Conservation (phyloP, 2,888 invertebrate genomes). For the Ectropis crepuscularia region DNA sequence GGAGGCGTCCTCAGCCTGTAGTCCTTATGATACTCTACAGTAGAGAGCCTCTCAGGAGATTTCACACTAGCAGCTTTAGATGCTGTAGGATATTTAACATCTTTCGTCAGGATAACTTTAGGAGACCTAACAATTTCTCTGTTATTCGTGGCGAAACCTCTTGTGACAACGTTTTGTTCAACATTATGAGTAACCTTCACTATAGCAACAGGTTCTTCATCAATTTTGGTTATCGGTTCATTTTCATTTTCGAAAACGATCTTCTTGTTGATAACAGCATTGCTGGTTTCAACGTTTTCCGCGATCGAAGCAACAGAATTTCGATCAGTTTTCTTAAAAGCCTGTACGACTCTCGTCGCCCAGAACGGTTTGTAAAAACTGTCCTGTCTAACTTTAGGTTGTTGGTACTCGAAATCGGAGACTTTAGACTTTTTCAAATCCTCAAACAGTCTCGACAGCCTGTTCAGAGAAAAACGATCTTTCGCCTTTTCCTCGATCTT, state of each 20-base stretch:
- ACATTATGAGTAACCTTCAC: constrained; percentile 31
- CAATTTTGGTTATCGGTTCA: constrained; percentile 11
- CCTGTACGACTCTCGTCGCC: constrained; percentile 62
- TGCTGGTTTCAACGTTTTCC: constrained; percentile 2
- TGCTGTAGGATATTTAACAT: constrained; percentile 24
- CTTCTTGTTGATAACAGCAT: constrained; percentile 4
- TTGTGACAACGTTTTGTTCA: constrained; percentile 31
- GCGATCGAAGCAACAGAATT: constrained; percentile 27
- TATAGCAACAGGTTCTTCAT: constrained; percentile 27
- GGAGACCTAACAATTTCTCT: constrained; percentile 7
- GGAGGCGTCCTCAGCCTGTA: constrained; percentile 59
- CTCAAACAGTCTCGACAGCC: constrained; percentile 57
- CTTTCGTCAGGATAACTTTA: constrained; percentile 12
- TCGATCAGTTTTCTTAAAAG: constrained; percentile 39
- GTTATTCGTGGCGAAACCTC: constrained; percentile 22
- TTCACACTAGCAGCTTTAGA: constrained; percentile 34
- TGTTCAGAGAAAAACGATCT: constrained; percentile 52
- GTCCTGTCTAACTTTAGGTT: constrained; percentile 60
- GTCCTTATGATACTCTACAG: constrained; percentile 58
- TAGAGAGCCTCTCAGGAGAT: constrained; percentile 50
- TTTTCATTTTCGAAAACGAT: constrained; percentile 35
- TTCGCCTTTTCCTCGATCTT: constrained; percentile 35
- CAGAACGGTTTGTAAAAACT: constrained; percentile 72
- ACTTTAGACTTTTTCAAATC: constrained; percentile 69
- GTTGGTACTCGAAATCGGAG: constrained; percentile 67